Conservation (phyloP, 2,888 invertebrate genomes). For the Nemotelus pantherinus region DNA sequence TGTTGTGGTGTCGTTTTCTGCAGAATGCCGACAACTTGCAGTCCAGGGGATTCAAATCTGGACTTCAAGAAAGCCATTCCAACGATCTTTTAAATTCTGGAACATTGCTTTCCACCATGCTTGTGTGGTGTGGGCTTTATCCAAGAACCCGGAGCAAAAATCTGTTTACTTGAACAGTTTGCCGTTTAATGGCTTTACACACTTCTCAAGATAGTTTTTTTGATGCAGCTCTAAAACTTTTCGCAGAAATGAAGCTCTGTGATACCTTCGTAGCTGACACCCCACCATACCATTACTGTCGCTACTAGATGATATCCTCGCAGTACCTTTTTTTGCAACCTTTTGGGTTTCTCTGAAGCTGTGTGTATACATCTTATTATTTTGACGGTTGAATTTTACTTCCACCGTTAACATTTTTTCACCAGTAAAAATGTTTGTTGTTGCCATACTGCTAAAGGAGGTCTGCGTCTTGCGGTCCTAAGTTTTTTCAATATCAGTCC, state of each 20-base stretch:
- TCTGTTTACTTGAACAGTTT: not conserved
- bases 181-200: not conserved
- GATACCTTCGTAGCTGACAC: not conserved
- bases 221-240: no score
- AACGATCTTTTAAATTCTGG: not conserved
- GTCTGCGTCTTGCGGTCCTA: not conserved
- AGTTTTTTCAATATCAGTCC: no score
- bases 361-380: no score
- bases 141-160: not conserved
- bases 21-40: not conserved
- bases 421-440: not conserved
- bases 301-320: not conserved
- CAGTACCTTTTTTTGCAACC: not conserved
- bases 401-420: not conserved
- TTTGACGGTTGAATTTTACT: not conserved
- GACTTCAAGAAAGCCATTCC: not conserved
- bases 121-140: not conserved
- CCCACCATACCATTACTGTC: no score
- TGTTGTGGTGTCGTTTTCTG: not conserved
- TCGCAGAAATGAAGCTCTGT: not conserved
- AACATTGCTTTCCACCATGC: constrained; percentile 1
- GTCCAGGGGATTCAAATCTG: not conserved
- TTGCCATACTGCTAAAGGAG: no score
- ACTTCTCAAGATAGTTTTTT: not conserved
- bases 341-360: no score